Evolutionary conservation across 2,113 vertebrate genomes (phyloP).

Genomic region (Phalacrocorax aristotelis): DNA sequence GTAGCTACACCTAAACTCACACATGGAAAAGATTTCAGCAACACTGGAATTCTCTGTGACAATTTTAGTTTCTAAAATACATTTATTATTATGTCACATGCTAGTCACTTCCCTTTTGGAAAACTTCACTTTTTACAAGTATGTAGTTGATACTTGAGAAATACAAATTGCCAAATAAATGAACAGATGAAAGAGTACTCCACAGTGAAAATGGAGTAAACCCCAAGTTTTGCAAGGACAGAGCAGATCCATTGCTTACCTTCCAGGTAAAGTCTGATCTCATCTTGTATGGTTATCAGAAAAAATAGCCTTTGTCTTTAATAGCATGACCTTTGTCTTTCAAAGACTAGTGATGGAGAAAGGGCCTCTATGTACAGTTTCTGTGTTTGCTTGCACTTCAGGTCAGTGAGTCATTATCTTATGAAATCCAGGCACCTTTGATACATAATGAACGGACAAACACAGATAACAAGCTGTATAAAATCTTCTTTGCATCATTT

Average conservation of each 20-base stretch:
- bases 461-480: conserved; percentile 58
- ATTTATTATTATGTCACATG: background rate
- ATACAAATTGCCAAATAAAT: background rate
- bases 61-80: background rate
- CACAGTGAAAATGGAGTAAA: background rate
- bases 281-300: background rate
- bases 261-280: background rate
- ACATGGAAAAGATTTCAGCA: background rate
- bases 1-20: background rate
- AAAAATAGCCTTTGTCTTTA: background rate
- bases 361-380: background rate
- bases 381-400: conserved; percentile 61
- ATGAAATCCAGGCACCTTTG: conserved; percentile 58
- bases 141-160: background rate
- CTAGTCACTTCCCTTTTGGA: background rate
- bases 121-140: background rate
- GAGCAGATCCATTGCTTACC: background rate
- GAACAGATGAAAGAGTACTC: background rate
- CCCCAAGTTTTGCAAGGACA: background rate
- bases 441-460: conserved; percentile 53
- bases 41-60: background rate
- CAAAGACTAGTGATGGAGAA: conserved; percentile 8
- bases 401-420: conserved; percentile 62
- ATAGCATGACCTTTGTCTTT: conserved; percentile 19
- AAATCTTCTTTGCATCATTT: conserved; percentile 46